These are phyloP conservation scores for Dasypogon diadema DNA, from an alignment of 2,888 invertebrate genomes.

Conservation along the genomic window DNA sequence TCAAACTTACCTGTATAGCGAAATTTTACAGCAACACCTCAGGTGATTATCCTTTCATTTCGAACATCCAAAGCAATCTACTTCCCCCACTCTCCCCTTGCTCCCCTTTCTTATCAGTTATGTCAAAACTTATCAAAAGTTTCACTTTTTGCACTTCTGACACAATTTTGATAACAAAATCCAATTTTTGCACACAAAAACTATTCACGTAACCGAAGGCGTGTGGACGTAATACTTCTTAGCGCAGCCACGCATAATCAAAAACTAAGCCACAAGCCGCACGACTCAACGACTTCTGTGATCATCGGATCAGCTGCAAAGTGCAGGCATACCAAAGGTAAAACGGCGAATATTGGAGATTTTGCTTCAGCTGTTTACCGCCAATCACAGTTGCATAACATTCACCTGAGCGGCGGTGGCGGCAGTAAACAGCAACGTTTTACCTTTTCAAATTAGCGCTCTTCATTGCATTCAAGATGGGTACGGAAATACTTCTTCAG, in stretches of 20 bases:
- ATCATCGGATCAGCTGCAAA: neutral
- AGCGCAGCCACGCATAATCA: conserved; percentile 10
- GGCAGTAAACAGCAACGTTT: neutral
- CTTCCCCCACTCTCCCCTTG: neutral
- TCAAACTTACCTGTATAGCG: too few species aligned
- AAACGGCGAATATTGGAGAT: neutral
- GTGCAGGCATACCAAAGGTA: conserved; percentile 2
- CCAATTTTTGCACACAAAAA: neutral
- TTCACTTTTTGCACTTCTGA: neutral
- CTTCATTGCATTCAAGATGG: neutral
- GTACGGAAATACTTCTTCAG: neutral
- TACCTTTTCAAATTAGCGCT: neutral
- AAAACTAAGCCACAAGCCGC: neutral
- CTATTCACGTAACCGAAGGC: neutral
- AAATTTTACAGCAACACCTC: too few species aligned
- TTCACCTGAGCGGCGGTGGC: neutral
- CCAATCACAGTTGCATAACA: neutral
- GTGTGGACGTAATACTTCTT: neutral
- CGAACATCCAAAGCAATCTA: neutral
- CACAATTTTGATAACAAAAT: neutral
- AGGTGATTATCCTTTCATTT: neutral
- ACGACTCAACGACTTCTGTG: neutral
- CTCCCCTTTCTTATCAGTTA: too few species aligned
- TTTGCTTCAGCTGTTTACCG: neutral
- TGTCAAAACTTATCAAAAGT: neutral